A percentile compares a stretch with the other conserved stretches of the same genome.
Evolutionary conservation across 1,140 invertebrate genomes (phyloP).

Genomic region (Lordiphosa mommai): DNA sequence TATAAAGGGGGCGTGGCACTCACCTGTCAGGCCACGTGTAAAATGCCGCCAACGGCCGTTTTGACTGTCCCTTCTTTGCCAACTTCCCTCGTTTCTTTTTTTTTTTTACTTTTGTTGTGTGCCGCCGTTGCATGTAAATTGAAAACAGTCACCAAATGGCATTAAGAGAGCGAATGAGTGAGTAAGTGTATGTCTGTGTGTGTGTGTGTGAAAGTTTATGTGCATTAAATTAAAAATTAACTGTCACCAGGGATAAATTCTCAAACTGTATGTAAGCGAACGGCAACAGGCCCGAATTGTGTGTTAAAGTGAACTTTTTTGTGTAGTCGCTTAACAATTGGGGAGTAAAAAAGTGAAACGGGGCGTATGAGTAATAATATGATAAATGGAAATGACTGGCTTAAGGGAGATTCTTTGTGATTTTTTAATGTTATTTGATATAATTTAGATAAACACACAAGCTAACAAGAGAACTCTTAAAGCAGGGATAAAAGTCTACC

Average conservation of each 20-base stretch:
- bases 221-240: constrained; percentile 72
- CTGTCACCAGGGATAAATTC: constrained; percentile 57
- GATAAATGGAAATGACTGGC: no score
- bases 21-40: constrained; percentile 59
- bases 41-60: constrained; percentile 51
- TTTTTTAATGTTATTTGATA: no score
- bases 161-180: constrained; percentile 56
- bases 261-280: no score
- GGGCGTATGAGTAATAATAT: no score
- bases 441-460: no score
- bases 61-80: constrained; percentile 20
- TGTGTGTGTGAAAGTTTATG: constrained; percentile 28
- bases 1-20: constrained; percentile 10
- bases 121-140: constrained; percentile 59
- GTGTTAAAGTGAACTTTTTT: no score
- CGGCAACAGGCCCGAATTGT: no score
- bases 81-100: not conserved
- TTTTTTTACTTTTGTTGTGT: constrained; percentile 24
- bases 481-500: no score
- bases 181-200: constrained; percentile 50
- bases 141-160: constrained; percentile 67
- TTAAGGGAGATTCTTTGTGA: no score
- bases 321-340: no score
- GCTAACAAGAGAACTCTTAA: no score
- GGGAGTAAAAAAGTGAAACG: no score